A percentile compares a stretch with the other conserved stretches of the same genome.
These are phyloP conservation scores for Gadus macrocephalus DNA, from an alignment of 2,113 vertebrate species.

Conservation along the genomic window DNA sequence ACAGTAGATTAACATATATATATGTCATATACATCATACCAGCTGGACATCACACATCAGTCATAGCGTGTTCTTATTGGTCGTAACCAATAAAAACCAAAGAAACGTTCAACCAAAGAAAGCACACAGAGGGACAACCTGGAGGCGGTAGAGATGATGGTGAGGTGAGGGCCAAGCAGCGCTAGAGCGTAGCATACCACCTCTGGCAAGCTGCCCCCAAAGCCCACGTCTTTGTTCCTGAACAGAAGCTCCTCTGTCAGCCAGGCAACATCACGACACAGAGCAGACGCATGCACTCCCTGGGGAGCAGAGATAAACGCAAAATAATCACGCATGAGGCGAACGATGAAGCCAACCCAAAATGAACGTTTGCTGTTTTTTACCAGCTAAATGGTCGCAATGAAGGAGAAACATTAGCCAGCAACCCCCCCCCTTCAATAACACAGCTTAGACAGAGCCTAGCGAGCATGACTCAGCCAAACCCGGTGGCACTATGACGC, in stretches of 20 bases:
- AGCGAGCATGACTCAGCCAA: conserved; percentile 49
- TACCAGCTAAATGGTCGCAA: background rate
- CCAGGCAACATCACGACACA: conserved; percentile 80
- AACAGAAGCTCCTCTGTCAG: conserved; percentile 84
- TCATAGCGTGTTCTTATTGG: too few relatives aligned
- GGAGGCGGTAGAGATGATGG: conserved; percentile 55
- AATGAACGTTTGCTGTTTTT: background rate
- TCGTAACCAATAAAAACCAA: too few relatives aligned
- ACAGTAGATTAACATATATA: background rate
- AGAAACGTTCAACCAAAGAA: too few relatives aligned
- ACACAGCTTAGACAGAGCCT: conserved; percentile 25
- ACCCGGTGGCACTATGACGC: conserved; percentile 35
- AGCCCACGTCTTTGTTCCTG: conserved; percentile 78
- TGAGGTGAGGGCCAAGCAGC: conserved; percentile 66
- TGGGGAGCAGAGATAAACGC: conserved; percentile 34
- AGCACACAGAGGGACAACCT: conserved; percentile 32
- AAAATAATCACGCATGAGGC: background rate
- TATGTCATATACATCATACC: too few relatives aligned
- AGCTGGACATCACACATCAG: too few relatives aligned
- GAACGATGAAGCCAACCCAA: too few relatives aligned
- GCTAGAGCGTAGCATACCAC: conserved; percentile 73
- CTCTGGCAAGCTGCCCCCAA: conserved; percentile 73
- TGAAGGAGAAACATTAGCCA: conserved; percentile 27
- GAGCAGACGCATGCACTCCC: conserved; percentile 72
- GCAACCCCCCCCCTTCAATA: conserved; percentile 5